Conservation (phyloP, 2,888 invertebrate genomes). For the Germaria angustata region DNA sequence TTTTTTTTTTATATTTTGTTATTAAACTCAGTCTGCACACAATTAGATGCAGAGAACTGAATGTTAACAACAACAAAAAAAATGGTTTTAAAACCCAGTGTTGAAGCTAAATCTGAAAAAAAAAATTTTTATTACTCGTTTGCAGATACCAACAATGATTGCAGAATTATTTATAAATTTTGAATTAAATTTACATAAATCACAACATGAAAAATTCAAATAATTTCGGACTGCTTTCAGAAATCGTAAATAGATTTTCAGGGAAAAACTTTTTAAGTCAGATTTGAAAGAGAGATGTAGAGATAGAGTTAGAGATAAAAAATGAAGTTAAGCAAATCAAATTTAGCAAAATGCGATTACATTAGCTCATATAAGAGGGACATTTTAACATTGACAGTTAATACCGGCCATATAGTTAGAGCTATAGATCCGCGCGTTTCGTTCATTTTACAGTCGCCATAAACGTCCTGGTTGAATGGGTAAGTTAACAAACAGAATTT, state of each 20-base stretch:
- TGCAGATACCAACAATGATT: not conserved
- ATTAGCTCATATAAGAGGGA: too few relatives aligned
- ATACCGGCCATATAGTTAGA: too few relatives aligned
- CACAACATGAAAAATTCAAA: too few relatives aligned
- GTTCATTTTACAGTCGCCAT: too few relatives aligned
- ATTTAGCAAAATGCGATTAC: too few relatives aligned
- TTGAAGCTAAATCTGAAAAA: not conserved
- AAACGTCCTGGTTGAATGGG: too few relatives aligned
- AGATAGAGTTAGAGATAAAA: too few relatives aligned
- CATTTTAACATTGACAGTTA: too few relatives aligned
- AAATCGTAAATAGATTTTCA: not conserved
- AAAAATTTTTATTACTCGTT: not conserved
- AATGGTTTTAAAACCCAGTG: slow-evolving; percentile 8
- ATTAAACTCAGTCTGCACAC: not conserved
- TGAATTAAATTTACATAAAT: not conserved
- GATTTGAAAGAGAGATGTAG: not conserved
- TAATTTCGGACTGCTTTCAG: not conserved
- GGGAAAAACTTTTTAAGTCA: not conserved
- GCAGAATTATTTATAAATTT: not conserved
- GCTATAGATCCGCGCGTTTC: too few relatives aligned
- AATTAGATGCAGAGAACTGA: slow-evolving; percentile 15
- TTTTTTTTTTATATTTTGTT: not conserved
- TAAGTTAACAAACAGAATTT: too few relatives aligned
- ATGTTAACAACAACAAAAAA: slow-evolving; percentile 23
- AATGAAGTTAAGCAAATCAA: too few relatives aligned